These are phyloP conservation scores for Diglossa cyanea DNA, from an alignment of 2,797 vertebrate genomes.

Conservation along the genomic window DNA sequence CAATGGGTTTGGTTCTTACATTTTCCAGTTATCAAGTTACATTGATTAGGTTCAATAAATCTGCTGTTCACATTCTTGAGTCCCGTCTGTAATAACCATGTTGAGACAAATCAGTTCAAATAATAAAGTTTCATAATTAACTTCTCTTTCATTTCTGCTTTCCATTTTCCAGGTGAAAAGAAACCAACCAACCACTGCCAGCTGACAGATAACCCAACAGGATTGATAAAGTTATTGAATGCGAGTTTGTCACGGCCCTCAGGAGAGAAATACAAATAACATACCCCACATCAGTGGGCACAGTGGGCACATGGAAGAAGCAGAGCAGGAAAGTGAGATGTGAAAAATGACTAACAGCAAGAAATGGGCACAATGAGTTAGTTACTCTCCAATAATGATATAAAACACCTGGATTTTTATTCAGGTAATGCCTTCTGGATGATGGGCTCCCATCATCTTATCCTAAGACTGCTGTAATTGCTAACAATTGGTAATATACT, in stretches of 20 bases:
- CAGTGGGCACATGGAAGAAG: not conserved
- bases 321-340: not conserved
- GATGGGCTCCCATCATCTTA: not conserved
- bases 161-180: not conserved
- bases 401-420: not conserved
- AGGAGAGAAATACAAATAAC: not conserved
- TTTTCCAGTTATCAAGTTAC: not conserved
- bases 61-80: not conserved
- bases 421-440: not conserved
- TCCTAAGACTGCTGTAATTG: not conserved
- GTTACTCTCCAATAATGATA: not conserved
- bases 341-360: not conserved
- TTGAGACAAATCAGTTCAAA: not conserved
- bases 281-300: not conserved
- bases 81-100: not conserved
- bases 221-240: not conserved
- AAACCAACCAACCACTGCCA: not conserved
- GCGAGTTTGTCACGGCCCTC: not conserved
- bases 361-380: not conserved
- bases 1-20: not conserved
- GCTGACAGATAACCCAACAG: not conserved
- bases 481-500: not conserved
- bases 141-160: not conserved
- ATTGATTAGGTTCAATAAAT: not conserved
- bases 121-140: not conserved